Conservation (phyloP, 2,888 invertebrate genomes). For the Sesia bembeciformis region DNA sequence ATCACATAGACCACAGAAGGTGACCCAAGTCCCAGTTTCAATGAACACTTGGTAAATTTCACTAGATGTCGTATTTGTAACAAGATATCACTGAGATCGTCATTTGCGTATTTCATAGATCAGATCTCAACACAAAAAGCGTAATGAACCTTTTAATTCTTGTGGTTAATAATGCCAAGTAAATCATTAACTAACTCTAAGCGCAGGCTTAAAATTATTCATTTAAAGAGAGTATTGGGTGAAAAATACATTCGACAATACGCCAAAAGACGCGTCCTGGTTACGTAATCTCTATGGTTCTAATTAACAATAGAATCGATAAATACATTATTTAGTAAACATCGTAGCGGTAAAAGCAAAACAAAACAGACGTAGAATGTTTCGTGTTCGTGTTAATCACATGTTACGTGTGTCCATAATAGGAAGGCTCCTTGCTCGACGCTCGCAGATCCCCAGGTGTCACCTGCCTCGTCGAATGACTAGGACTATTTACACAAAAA, state of each 20-base stretch:
- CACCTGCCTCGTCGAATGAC: slow-evolving; percentile 32
- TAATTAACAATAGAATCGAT: slow-evolving; percentile 48
- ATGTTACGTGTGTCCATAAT: slow-evolving; percentile 53
- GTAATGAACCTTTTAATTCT: slow-evolving; percentile 38
- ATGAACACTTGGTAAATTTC: slow-evolving; percentile 26
- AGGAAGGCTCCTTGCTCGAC: slow-evolving; percentile 28
- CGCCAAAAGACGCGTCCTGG: slow-evolving; percentile 46
- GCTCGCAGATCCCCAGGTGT: slow-evolving; percentile 32
- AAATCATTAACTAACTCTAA: slow-evolving; percentile 46
- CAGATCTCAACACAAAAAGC: slow-evolving; percentile 65
- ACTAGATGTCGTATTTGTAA: slow-evolving; percentile 23
- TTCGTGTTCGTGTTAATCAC: slow-evolving; percentile 69
- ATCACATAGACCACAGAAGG: slow-evolving; percentile 23
- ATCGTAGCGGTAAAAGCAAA: slow-evolving; percentile 74
- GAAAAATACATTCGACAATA: slow-evolving; percentile 70
- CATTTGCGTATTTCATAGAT: slow-evolving; percentile 40
- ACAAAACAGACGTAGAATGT: slow-evolving; percentile 64
- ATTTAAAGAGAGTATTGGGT: slow-evolving; percentile 67
- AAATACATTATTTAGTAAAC: slow-evolving; percentile 62
- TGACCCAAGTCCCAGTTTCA: slow-evolving; percentile 41
- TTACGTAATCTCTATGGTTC: slow-evolving; percentile 32
- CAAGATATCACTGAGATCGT: slow-evolving; percentile 33
- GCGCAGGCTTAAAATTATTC: slow-evolving; percentile 56
- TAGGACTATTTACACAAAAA: slow-evolving; percentile 71
- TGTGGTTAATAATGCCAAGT: slow-evolving; percentile 65